Evolutionary conservation across 2,797 vertebrate species (phyloP), one percentile per base, ranked within the genome.

Genomic region (Ctenopoma kingsleyae): DNA sequence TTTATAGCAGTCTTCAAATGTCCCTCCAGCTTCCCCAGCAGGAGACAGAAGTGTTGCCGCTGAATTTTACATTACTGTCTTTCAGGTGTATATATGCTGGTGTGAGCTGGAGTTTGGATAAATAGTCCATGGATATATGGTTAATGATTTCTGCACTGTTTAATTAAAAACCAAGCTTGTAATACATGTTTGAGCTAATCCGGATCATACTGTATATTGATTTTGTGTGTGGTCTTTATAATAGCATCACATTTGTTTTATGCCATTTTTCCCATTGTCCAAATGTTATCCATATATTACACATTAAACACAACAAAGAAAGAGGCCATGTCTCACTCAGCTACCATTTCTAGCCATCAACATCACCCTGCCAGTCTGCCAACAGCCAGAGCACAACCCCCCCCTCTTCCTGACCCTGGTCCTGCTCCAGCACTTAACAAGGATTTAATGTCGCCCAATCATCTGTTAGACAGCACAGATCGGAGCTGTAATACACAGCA

Each of bases 361-460:
- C 52, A 48, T 53, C 44, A 56, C 60, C 58, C 67, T 23, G 44
- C 55, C 53, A 63, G 43, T 73, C 80, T 78, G 68, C 50, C 68
- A 51, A 49, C 32, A 48, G 66, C 48, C 71, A 38, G 52, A 65
- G 49, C 57, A 48, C 56, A 52, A 20, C 53, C 48, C 40, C 48
- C 40, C 55, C 67, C 57, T 38, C 61, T 70, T 41, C n/a, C 63
- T 49, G 61, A 78, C 79, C 69, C 74, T 83, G 78, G 85, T 88
- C 67, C 52, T 19, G 57, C 78, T 93, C 89, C 91, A 89, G 92
- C 92, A 91, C 91, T 93, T 92, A 89, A 82, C 90, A 67, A 73
- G 80, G 84, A 94, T 94, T 93, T 91, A 82, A 77, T 68, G 74
- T 84, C 16, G 48, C 72, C 74, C 81, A 76, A 70, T 90, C 85